Conservation (phyloP, 1,140 invertebrate species). For the Drosophila rufa region DNA sequence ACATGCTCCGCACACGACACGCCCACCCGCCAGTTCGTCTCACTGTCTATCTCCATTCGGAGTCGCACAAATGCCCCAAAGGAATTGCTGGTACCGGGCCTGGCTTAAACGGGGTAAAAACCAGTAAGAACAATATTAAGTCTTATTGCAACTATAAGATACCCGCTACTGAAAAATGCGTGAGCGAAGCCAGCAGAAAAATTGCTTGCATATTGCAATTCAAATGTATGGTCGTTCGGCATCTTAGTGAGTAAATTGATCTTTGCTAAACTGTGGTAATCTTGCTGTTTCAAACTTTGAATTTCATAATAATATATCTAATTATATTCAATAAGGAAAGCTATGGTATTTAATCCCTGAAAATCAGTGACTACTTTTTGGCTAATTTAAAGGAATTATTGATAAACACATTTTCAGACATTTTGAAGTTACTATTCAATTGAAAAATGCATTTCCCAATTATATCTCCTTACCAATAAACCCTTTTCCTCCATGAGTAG, state of each 20-base stretch:
- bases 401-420: background rate
- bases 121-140: slow-evolving; percentile 5
- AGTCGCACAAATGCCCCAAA: slow-evolving; percentile 61
- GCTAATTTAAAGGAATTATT: background rate
- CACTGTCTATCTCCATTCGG: slow-evolving; percentile 43
- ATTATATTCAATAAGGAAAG: too few relatives aligned
- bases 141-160: slow-evolving; percentile 10
- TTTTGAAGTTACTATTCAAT: background rate
- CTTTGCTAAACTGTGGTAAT: too few relatives aligned
- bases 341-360: too few relatives aligned
- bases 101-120: slow-evolving; percentile 16
- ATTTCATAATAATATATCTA: too few relatives aligned
- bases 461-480: background rate
- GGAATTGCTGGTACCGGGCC: slow-evolving; percentile 57
- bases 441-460: background rate
- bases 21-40: slow-evolving; percentile 58
- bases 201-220: too few relatives aligned
- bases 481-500: background rate
- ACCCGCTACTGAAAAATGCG: background rate
- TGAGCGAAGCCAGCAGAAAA: background rate
- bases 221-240: too few relatives aligned
- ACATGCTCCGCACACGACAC: slow-evolving; percentile 72
- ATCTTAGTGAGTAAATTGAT: too few relatives aligned
- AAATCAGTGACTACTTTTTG: background rate
- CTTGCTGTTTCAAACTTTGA: too few relatives aligned